These are phyloP conservation scores for Pegoplata infirma DNA, from an alignment of 2,888 invertebrate genomes.

Conservation along the genomic window DNA sequence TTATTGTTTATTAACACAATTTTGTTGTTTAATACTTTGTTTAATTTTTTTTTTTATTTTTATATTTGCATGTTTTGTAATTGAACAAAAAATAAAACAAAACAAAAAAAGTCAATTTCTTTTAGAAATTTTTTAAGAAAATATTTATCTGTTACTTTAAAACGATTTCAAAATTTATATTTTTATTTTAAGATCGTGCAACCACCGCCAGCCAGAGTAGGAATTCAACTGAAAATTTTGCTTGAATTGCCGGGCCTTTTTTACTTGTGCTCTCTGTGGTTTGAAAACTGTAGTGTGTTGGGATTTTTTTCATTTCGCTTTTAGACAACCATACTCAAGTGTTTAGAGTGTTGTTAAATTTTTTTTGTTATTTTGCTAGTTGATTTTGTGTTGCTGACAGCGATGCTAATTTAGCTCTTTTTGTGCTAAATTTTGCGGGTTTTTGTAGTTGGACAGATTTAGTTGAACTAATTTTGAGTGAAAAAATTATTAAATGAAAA, in stretches of 20 bases:
- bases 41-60: constrained; percentile 12
- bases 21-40: background rate
- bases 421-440: background rate
- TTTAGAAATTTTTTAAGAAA: background rate
- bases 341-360: background rate
- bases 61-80: background rate
- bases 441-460: too few species aligned
- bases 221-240: constrained; percentile 73
- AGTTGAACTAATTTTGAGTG: too few species aligned
- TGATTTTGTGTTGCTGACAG: background rate
- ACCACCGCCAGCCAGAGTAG: constrained; percentile 72
- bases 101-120: too few species aligned
- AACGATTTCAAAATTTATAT: constrained; percentile 1
- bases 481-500: too few species aligned
- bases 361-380: background rate
- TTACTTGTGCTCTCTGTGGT: constrained; percentile 10
- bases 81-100: background rate
- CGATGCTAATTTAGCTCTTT: background rate
- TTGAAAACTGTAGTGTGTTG: background rate
- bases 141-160: constrained; percentile 6
- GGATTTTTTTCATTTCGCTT: background rate
- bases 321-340: background rate
- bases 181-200: constrained; percentile 56
- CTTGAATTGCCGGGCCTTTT: constrained; percentile 72
- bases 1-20: background rate